Percentiles rank a stretch among this genome's conserved stretches.
These are phyloP conservation scores for Lordiphosa stackelbergi DNA, from an alignment of 1,140 invertebrate genomes.

Conservation along the genomic window DNA sequence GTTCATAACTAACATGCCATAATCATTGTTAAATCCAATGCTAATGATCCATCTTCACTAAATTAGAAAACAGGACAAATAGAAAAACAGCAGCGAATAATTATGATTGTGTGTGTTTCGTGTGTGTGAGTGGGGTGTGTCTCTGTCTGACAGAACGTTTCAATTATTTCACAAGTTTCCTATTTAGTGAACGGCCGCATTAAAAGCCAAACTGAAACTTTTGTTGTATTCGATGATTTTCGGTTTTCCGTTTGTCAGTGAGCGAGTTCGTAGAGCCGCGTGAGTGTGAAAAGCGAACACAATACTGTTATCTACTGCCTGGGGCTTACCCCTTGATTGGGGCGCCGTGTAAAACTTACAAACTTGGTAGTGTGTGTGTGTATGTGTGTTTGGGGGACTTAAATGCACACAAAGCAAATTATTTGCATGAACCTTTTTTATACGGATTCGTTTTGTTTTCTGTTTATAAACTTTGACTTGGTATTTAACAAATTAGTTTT, in stretches of 20 bases:
- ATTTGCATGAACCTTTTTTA: constrained; percentile 48
- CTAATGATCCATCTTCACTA: constrained; percentile 59
- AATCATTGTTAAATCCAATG: constrained; percentile 59
- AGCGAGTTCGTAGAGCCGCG: constrained; percentile 13
- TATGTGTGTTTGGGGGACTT: constrained; percentile 26
- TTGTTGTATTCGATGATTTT: constrained; percentile 21
- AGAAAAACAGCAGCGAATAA: constrained; percentile 61
- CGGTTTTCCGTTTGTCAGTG: constrained; percentile 20
- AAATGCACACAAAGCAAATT: constrained; percentile 74
- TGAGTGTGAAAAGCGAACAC: constrained; percentile 50
- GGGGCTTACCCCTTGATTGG: constrained; percentile 55
- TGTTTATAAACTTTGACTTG: constrained; percentile 67
- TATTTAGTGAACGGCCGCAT: too few relatives aligned
- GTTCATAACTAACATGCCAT: constrained; percentile 74
- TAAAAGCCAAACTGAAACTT: constrained; percentile 4
- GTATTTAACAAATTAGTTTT: constrained; percentile 58
- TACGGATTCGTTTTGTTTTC: constrained; percentile 35
- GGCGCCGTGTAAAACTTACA: constrained; percentile 68
- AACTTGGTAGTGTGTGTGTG: constrained; percentile 61
- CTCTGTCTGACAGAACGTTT: constrained; percentile 10
- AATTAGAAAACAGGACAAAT: constrained; percentile 55
- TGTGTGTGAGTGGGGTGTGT: constrained; percentile 13
- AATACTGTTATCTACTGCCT: constrained; percentile 64
- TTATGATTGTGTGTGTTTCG: constrained; percentile 17
- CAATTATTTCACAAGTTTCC: background rate